Percentiles rank a stretch among this genome's conserved stretches.
Evolutionary conservation across 2,797 vertebrate species (phyloP).

Genomic region (Sebastes kiyomatsui): DNA sequence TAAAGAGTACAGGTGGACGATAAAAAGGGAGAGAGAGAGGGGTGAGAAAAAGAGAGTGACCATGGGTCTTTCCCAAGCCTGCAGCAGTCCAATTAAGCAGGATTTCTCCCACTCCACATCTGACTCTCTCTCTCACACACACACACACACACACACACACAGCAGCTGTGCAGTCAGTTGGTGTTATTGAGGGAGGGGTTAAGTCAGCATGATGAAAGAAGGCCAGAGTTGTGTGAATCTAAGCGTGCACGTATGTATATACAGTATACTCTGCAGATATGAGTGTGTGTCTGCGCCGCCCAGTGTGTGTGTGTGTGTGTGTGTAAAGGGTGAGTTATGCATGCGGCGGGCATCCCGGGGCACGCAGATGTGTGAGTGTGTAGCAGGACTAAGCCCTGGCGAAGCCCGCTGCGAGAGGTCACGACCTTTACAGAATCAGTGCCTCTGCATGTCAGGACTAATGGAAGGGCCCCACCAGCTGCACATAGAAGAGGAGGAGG

Average conservation of each 20-base stretch:
- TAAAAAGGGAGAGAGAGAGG: slow-evolving; percentile 1
- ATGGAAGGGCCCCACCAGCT: slow-evolving; percentile 83
- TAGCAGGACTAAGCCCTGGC: slow-evolving; percentile 70
- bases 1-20: slow-evolving; percentile 14
- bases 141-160: slow-evolving; percentile 19
- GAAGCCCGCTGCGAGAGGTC: slow-evolving; percentile 81
- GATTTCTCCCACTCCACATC: slow-evolving; percentile 67
- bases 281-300: slow-evolving; percentile 1
- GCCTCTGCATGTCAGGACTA: slow-evolving; percentile 89
- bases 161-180: slow-evolving; percentile 65
- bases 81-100: slow-evolving; percentile 77
- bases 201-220: slow-evolving; percentile 54
- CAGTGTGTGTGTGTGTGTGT: neutral
- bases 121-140: slow-evolving; percentile 24
- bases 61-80: slow-evolving; percentile 69
- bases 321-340: slow-evolving; percentile 38
- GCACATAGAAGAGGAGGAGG: slow-evolving; percentile 53
- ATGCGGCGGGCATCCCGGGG: slow-evolving; percentile 57
- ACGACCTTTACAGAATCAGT: slow-evolving; percentile 92
- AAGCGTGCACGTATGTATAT: neutral
- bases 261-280: neutral
- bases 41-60: slow-evolving; percentile 32
- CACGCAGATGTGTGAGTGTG: slow-evolving; percentile 85
- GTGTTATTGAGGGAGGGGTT: slow-evolving; percentile 52
- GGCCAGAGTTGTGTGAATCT: slow-evolving; percentile 22